These are phyloP conservation scores for Melanostoma scalare DNA, from an alignment of 2,888 invertebrate genomes.

Conservation along the genomic window DNA sequence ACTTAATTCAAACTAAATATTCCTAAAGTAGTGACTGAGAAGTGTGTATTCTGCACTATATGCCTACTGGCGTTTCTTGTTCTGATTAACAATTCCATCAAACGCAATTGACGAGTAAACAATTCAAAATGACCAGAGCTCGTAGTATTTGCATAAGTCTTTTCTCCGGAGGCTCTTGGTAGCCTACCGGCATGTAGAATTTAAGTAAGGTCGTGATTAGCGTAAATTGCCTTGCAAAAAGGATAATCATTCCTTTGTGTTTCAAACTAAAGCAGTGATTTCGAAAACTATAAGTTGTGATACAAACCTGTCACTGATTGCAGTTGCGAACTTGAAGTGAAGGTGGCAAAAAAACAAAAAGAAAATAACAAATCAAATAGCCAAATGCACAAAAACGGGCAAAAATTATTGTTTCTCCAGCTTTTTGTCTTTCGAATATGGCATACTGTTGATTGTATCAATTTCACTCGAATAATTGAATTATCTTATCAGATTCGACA, in stretches of 20 bases:
- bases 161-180: no score
- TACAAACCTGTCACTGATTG: background rate
- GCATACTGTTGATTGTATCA: conserved; percentile 8
- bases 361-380: background rate
- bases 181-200: background rate
- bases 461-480: conserved; percentile 40
- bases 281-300: conserved; percentile 51
- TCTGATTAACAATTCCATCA: no score
- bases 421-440: background rate
- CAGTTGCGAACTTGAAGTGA: conserved; percentile 9
- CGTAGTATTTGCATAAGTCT: no score
- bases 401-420: conserved; percentile 21
- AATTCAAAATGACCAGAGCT: background rate
- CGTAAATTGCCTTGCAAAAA: conserved; percentile 46
- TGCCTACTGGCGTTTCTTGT: no score
- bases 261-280: conserved; percentile 1
- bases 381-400: conserved; percentile 25
- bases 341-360: background rate
- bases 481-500: conserved; percentile 32
- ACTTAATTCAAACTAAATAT: no score
- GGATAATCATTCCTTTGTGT: conserved; percentile 18
- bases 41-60: no score
- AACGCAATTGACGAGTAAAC: conserved; percentile 13
- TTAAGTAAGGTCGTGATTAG: conserved; percentile 19
- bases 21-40: no score